These are phyloP conservation scores for Brachyhypopomus occidentalis DNA, from an alignment of 2,113 vertebrate species.

Conservation along the genomic window DNA sequence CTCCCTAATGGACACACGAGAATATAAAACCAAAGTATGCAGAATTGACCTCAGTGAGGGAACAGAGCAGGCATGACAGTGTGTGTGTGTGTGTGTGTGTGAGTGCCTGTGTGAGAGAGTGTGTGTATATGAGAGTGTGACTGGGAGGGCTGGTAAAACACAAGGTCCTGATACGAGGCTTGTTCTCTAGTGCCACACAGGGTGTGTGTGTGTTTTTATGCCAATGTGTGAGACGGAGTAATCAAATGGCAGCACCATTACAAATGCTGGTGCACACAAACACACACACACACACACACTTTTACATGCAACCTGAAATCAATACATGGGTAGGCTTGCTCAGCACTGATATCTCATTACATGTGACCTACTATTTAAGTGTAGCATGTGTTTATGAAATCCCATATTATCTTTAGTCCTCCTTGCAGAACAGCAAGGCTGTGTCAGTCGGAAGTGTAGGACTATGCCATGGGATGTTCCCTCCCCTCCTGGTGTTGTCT, in stretches of 20 bases:
- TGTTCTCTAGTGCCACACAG: not conserved
- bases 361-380: not conserved
- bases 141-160: not conserved
- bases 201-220: not conserved
- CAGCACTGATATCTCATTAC: slow-evolving; percentile 9
- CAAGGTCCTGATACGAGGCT: not conserved
- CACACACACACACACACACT: slow-evolving; percentile 29
- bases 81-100: slow-evolving; percentile 4
- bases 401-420: slow-evolving; percentile 42
- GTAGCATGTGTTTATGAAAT: slow-evolving; percentile 19
- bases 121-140: no score
- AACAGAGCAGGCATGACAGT: not conserved
- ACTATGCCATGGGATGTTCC: slow-evolving; percentile 15
- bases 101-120: not conserved
- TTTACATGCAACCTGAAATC: slow-evolving; percentile 10
- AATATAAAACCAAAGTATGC: not conserved
- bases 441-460: slow-evolving; percentile 41
- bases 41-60: no score
- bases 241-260: not conserved
- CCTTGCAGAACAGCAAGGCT: slow-evolving; percentile 46
- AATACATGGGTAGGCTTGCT: not conserved
- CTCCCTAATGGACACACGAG: not conserved
- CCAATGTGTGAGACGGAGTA: not conserved
- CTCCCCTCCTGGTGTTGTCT: slow-evolving; percentile 18
- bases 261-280: not conserved